Percentiles rank a stretch among this genome's conserved stretches.
These are phyloP conservation scores for Diplazon laetatorius DNA, from an alignment of 2,888 invertebrate genomes.

Conservation along the genomic window DNA sequence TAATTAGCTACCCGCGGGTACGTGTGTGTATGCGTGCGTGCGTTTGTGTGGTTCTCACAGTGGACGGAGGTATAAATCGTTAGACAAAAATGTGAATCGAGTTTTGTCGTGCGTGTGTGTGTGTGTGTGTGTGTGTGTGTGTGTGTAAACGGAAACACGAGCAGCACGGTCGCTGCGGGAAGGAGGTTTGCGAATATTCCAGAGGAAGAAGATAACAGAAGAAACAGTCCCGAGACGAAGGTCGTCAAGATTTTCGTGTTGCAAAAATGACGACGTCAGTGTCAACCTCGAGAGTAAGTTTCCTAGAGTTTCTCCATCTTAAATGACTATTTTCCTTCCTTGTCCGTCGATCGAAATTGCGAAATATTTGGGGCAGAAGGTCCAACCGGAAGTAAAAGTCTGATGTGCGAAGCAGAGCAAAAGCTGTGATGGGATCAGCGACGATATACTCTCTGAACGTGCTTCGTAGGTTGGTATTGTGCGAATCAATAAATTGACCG, in stretches of 20 bases:
- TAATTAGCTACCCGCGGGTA: no score
- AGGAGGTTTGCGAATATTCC: slow-evolving; percentile 1
- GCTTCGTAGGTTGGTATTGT: slow-evolving; percentile 60
- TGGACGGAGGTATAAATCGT: slow-evolving; percentile 7
- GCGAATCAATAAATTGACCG: slow-evolving; percentile 68
- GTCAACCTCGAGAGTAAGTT: slow-evolving; percentile 58
- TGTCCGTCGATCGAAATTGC: neutral
- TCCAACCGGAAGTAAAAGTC: neutral
- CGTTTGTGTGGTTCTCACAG: slow-evolving; percentile 20
- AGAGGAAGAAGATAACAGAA: slow-evolving; percentile 8
- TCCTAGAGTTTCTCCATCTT: neutral
- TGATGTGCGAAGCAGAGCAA: neutral
- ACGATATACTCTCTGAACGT: slow-evolving; percentile 13
- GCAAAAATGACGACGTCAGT: slow-evolving; percentile 44
- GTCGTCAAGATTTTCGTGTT: slow-evolving; percentile 13
- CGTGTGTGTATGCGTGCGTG: no score
- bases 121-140: neutral
- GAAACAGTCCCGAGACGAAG: slow-evolving; percentile 31
- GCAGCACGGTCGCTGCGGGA: slow-evolving; percentile 44
- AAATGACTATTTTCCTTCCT: neutral
- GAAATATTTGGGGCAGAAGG: neutral
- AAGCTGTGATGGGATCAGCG: neutral
- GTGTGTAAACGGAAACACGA: slow-evolving; percentile 26
- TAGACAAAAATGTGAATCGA: slow-evolving; percentile 59
- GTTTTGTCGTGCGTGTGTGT: neutral